These are phyloP conservation scores for Botrylloides violaceus DNA, from an alignment of 23 tunicate genomes.

Conservation along the genomic window DNA sequence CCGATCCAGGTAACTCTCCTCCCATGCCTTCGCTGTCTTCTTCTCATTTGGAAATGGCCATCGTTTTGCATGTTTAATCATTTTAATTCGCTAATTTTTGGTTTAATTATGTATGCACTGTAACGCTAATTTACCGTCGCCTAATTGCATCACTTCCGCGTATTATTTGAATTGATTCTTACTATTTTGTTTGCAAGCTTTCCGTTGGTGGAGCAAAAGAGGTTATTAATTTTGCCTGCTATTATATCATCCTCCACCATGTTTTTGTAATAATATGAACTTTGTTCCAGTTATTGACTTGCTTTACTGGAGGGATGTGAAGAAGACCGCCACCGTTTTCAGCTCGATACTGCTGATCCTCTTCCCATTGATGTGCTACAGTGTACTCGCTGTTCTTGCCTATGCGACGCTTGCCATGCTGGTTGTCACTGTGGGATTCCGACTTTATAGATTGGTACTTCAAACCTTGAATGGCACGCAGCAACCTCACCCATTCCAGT, in stretches of 20 bases:
- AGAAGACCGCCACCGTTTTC: slow-evolving; percentile 45
- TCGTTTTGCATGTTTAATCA: no score
- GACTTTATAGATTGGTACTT: slow-evolving; percentile 60
- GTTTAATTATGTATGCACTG: no score
- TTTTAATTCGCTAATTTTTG: no score
- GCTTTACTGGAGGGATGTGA: slow-evolving; percentile 76
- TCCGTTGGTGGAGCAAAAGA: not conserved
- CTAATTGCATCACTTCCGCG: no score
- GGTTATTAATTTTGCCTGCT: not conserved
- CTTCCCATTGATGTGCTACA: slow-evolving; percentile 47
- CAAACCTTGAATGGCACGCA: slow-evolving; percentile 86
- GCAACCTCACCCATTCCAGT: slow-evolving; percentile 92
- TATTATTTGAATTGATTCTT: no score
- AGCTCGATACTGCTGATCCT: slow-evolving; percentile 43
- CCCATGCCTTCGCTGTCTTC: no score
- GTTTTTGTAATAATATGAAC: no score
- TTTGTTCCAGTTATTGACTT: slow-evolving; percentile 56
- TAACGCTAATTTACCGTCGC: no score
- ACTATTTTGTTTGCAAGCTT: not conserved
- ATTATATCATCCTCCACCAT: no score
- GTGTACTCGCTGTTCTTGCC: slow-evolving; percentile 59
- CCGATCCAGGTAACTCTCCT: slow-evolving; percentile 22
- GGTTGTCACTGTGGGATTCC: slow-evolving; percentile 56
- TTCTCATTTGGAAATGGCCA: no score
- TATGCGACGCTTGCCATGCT: slow-evolving; percentile 58